A percentile compares a stretch with the other conserved stretches of the same genome.
These are phyloP conservation scores for Drosophila murphyi DNA, from an alignment of 1,140 invertebrate genomes.

Conservation along the genomic window DNA sequence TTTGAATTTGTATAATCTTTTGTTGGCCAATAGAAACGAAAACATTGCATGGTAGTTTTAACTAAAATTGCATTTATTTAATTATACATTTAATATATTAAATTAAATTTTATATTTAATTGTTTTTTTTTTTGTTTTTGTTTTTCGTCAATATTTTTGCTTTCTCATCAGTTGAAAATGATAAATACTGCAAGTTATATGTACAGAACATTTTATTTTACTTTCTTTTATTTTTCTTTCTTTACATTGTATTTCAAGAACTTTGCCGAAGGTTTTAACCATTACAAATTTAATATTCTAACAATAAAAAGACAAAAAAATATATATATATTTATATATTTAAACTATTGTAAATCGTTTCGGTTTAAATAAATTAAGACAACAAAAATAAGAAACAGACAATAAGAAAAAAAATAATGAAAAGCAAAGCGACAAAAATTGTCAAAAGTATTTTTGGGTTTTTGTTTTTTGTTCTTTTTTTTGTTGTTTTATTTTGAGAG, in stretches of 20 bases:
- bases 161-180: conserved; percentile 58
- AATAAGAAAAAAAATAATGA: conserved; percentile 21
- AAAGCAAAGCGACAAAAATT: conserved; percentile 37
- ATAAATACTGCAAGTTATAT: conserved; percentile 80
- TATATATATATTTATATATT: not conserved
- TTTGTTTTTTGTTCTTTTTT: conserved; percentile 14
- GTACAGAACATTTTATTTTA: conserved; percentile 41
- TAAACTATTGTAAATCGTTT: conserved; percentile 1
- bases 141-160: conserved; percentile 26
- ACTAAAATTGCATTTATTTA: conserved; percentile 83
- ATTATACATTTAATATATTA: conserved; percentile 65
- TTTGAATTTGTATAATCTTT: too few relatives aligned
- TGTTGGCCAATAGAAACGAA: conserved; percentile 3
- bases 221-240: conserved; percentile 13
- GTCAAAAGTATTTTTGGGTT: conserved; percentile 22
- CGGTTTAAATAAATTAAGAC: conserved; percentile 50
- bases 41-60: conserved; percentile 57
- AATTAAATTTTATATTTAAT: conserved; percentile 64
- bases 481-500: conserved; percentile 4
- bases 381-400: conserved; percentile 34
- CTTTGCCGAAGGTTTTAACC: conserved; percentile 37
- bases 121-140: conserved; percentile 32
- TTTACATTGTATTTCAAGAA: conserved; percentile 39
- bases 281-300: conserved; percentile 21
- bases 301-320: conserved; percentile 21